Evolutionary conservation across 2,888 invertebrate species (phyloP).

Genomic region (Stenchaetothrips biformis): DNA sequence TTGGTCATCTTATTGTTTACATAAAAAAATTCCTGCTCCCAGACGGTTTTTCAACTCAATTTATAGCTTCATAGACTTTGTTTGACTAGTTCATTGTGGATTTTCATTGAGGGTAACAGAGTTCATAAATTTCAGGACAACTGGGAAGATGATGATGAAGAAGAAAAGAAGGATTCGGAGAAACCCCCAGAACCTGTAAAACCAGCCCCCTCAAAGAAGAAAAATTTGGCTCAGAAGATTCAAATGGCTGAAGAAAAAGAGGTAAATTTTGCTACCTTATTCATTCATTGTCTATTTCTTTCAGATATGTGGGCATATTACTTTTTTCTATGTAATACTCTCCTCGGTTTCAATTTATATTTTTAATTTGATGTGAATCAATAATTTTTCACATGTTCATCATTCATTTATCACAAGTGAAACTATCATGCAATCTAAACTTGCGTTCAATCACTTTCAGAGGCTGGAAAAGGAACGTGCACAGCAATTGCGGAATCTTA

Average conservation of each 20-base stretch:
- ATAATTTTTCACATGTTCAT: not conserved
- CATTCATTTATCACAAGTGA: not conserved
- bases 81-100: too few relatives aligned
- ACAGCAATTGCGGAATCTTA: conserved; percentile 49
- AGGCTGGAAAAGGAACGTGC: conserved; percentile 48
- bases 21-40: too few relatives aligned
- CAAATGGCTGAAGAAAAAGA: conserved; percentile 76
- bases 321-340: not conserved
- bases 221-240: conserved; percentile 69
- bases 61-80: too few relatives aligned
- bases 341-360: not conserved
- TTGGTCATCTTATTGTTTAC: too few relatives aligned
- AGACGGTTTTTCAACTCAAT: too few relatives aligned
- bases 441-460: not conserved
- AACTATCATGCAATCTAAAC: not conserved
- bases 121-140: conserved; percentile 61
- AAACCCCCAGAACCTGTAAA: conserved; percentile 54
- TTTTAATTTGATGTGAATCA: not conserved
- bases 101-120: too few relatives aligned
- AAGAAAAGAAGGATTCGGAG: conserved; percentile 72
- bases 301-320: not conserved
- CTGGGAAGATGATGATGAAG: conserved; percentile 81
- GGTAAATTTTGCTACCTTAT: conserved; percentile 37
- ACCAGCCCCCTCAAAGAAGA: conserved; percentile 61
- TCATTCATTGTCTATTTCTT: not conserved